Evolutionary conservation across 2,888 invertebrate genomes (phyloP), one percentile per base, ranked within the genome.

Genomic region (Drosophila vallismaia): DNA sequence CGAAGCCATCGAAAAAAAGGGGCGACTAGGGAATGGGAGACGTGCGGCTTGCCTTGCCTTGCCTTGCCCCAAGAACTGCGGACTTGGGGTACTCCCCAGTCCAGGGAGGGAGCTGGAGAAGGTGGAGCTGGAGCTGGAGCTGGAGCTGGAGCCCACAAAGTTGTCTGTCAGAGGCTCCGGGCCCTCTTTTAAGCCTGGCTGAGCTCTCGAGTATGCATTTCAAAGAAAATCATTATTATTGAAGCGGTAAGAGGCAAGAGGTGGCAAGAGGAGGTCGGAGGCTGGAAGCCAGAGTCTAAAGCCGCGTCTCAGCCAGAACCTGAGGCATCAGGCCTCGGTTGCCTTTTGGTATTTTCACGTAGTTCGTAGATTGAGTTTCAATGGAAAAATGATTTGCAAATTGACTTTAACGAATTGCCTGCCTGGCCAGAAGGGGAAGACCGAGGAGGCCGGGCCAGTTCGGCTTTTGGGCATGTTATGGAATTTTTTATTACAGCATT

Each of bases 351-450:
- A 85, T 85, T 86, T 83, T 83, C 83, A 86, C 81, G 86, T 81
- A 75, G 86, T 74, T 62, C 83, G 86, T 75, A 88, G 86, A 88
- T 89, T 84, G 88, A 83, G 85, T 89, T 89, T 88, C 88, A 87
- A 86, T 89, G 88, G 88, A 88, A 88, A 89, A 89, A 88, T 89
- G 89, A 88, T 88, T 88, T 88, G 88, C 89, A 88, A 88, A 88
- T 88, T 88, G 88, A 88, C 88, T 89, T 88, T 88, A 88, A 88
- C 88, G 88, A 88, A 89, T 88, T 88, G 89, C 84, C 76, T 72
- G 78, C 84, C 76, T 72, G 78, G 78, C 76, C 74, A 74, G 72
- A 80, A 71, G 44, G 73, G 71, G 68, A 26, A 58, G 44, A 40
- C 4, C 7, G 4, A n/a, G 9, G 10, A 9, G 10, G 7, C 4